A percentile compares a stretch with the other conserved stretches of the same genome.
Conservation (phyloP, 2,888 invertebrate genomes). For the Chorisops tibialis region DNA sequence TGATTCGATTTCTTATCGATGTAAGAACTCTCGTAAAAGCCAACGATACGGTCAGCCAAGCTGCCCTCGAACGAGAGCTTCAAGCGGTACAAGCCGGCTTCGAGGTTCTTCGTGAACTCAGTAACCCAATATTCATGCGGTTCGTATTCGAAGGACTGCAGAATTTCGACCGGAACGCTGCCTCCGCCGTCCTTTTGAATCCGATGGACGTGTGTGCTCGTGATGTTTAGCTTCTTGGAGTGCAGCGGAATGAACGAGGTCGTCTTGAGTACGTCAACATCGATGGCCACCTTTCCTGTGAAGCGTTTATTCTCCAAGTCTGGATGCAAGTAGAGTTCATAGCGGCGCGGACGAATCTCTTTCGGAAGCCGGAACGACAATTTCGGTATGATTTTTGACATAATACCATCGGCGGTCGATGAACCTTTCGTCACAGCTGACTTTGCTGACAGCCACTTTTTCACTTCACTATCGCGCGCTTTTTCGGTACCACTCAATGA, state of each 20-base stretch:
- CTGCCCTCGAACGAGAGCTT: conserved; percentile 64
- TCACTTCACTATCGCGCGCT: conserved; percentile 1
- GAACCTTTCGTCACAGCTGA: conserved; percentile 32
- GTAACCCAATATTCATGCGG: conserved; percentile 49
- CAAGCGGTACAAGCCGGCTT: conserved; percentile 54
- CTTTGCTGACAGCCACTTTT: conserved; percentile 17
- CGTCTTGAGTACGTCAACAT: conserved; percentile 51
- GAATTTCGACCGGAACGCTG: conserved; percentile 38
- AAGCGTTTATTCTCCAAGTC: conserved; percentile 60
- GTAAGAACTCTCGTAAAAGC: conserved; percentile 71
- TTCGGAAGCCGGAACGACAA: conserved; percentile 58
- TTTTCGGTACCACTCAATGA: neutral
- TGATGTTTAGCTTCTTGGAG: conserved; percentile 53
- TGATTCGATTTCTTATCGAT: conserved; percentile 42
- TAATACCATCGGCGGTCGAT: conserved; percentile 39
- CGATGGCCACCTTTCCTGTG: conserved; percentile 58
- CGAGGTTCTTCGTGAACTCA: conserved; percentile 46
- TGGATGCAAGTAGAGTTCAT: conserved; percentile 63
- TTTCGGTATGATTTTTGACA: conserved; percentile 46
- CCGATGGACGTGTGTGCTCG: conserved; percentile 49
- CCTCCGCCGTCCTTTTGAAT: conserved; percentile 39
- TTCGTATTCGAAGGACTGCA: conserved; percentile 44
- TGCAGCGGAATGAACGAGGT: conserved; percentile 55
- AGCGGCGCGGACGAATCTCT: conserved; percentile 59
- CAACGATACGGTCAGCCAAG: conserved; percentile 67